Conservation (phyloP, 1,140 invertebrate genomes). For the Trichomalopsis sarcophagae region DNA sequence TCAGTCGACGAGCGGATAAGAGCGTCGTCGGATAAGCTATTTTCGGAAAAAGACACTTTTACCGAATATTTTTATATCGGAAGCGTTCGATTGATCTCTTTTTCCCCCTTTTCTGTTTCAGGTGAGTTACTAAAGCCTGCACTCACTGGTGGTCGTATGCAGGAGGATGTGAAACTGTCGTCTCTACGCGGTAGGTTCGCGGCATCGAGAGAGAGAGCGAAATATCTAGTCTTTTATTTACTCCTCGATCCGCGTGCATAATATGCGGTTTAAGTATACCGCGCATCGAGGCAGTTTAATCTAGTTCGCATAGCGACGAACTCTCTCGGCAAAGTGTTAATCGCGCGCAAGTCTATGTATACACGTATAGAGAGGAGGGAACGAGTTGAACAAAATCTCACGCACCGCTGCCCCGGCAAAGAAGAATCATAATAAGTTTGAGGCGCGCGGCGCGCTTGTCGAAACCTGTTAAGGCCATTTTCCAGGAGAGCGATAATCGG, state of each 20-base stretch:
- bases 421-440: too few species aligned
- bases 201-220: too few species aligned
- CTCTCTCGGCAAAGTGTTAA: too few species aligned
- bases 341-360: too few species aligned
- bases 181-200: too few species aligned
- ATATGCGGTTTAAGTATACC: neutral
- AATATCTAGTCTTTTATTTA: neutral
- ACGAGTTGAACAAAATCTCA: too few species aligned
- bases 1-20: conserved; percentile 9
- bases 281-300: neutral
- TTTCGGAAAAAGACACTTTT: conserved; percentile 9
- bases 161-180: too few species aligned
- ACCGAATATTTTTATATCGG: neutral
- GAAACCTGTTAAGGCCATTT: neutral
- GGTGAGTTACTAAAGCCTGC: neutral
- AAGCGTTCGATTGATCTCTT: neutral
- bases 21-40: neutral
- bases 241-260: neutral
- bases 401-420: too few species aligned
- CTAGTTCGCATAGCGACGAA: neutral
- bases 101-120: neutral
- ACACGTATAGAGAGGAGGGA: too few species aligned
- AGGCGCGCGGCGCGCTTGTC: neutral
- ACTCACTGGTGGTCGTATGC: neutral
- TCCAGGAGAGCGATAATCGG: neutral